phyloP scores from a whole-genome alignment of 2,888 invertebrate genomes.

The Unio pictorum region DNA sequence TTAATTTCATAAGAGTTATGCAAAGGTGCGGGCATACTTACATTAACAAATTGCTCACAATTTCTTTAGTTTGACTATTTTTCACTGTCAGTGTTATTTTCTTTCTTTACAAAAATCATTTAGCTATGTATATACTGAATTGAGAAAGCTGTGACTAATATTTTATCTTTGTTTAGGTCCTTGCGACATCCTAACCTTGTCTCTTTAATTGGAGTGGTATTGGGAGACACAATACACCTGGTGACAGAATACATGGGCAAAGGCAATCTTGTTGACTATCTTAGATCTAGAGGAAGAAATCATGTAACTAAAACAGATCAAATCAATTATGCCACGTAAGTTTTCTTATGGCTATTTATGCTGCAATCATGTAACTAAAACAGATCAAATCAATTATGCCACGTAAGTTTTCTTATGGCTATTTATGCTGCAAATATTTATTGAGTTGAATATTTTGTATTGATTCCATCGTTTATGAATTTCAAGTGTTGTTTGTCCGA shows the following conservation, averaged over 20 bases:
- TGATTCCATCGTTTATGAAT: too few species aligned
- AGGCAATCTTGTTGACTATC: conserved; percentile 97
- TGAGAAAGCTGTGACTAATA: not conserved
- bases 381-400: conserved; percentile 97
- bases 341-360: not conserved
- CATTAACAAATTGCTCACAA: too few species aligned
- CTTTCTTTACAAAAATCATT: not conserved
- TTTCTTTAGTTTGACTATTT: not conserved
- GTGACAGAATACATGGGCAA: conserved; percentile 84
- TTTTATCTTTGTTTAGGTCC: conserved; percentile 77
- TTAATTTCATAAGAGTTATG: not conserved
- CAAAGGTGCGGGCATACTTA: too few species aligned
- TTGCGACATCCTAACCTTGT: conserved; percentile 96
- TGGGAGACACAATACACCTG: conserved; percentile 72
- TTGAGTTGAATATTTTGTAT: too few species aligned
- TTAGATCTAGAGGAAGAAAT: conserved; percentile 93
- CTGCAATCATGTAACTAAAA: conserved; percentile 86
- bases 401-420: conserved; percentile 76
- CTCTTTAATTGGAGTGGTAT: conserved; percentile 93
- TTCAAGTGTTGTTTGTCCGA: too few species aligned
- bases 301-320: conserved; percentile 97
- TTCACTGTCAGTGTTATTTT: not conserved
- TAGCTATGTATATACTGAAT: too few species aligned
- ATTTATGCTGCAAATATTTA: too few species aligned
- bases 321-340: conserved; percentile 95